Conservation (phyloP, 2,797 vertebrate genomes). For the Jordanella pulchra region DNA sequence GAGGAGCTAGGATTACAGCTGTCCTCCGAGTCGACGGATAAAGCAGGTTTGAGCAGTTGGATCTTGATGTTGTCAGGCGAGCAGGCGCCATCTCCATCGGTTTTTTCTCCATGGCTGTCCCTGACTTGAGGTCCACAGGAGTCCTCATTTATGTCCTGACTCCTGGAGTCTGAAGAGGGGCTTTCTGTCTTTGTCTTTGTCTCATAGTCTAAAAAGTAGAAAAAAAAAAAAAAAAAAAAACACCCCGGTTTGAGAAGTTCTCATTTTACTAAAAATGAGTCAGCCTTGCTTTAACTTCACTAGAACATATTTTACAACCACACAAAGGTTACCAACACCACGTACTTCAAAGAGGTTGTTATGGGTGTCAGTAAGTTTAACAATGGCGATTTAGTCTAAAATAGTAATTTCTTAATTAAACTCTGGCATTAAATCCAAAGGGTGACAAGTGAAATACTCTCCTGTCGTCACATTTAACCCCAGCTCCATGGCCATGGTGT, state of each 20-base stretch:
- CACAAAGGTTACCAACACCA: no score
- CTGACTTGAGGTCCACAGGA: slow-evolving; percentile 82
- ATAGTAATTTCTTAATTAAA: not conserved
- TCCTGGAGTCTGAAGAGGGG: slow-evolving; percentile 87
- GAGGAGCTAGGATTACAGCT: slow-evolving; percentile 77
- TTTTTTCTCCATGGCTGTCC: slow-evolving; percentile 80
- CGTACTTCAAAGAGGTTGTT: not conserved
- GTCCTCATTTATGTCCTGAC: slow-evolving; percentile 90
- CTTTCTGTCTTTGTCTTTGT: slow-evolving; percentile 86
- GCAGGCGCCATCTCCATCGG: slow-evolving; percentile 79
- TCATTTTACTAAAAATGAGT: not conserved
- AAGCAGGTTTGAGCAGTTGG: slow-evolving; percentile 83
- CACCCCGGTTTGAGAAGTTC: not conserved
- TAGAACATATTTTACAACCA: no score
- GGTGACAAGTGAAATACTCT: not conserved
- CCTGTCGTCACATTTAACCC: not conserved
- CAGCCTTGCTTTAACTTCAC: not conserved
- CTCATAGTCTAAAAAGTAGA: slow-evolving; percentile 79
- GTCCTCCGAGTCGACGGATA: slow-evolving; percentile 88
- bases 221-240: not conserved
- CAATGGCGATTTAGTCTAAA: not conserved
- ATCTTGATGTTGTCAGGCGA: slow-evolving; percentile 81
- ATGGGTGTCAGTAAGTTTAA: not conserved
- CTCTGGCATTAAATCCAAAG: not conserved
- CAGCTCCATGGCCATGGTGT: not conserved